Conservation (phyloP, 2,888 invertebrate species). For the Hipparchia semele region DNA sequence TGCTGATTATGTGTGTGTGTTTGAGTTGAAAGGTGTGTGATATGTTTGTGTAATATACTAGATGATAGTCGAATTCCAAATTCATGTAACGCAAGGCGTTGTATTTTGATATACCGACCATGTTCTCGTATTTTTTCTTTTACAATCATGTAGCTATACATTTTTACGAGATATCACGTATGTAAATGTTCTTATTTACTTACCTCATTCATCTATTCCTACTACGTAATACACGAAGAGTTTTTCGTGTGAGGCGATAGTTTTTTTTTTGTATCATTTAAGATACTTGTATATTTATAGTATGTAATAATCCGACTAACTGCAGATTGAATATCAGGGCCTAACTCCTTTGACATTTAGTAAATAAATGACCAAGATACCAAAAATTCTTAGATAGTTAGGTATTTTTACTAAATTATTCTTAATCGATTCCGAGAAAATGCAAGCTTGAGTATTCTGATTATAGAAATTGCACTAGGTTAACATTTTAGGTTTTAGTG, state of each 20-base stretch:
- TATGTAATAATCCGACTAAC: conserved; percentile 44
- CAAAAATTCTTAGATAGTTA: conserved; percentile 63
- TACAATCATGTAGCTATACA: conserved; percentile 34
- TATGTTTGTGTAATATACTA: conserved; percentile 42
- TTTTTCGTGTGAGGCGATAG: conserved; percentile 59
- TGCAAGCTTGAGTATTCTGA: conserved; percentile 52
- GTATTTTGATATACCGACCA: conserved; percentile 49
- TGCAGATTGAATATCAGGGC: conserved; percentile 55
- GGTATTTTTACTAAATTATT: conserved; percentile 60
- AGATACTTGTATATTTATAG: conserved; percentile 50
- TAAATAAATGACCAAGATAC: conserved; percentile 67
- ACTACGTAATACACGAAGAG: conserved; percentile 56
- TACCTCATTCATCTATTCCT: conserved; percentile 73
- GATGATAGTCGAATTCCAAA: conserved; percentile 65
- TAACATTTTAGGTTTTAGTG: conserved; percentile 45
- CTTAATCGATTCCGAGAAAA: conserved; percentile 45
- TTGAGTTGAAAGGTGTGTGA: conserved; percentile 33
- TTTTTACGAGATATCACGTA: conserved; percentile 30
- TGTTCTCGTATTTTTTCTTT: conserved; percentile 34
- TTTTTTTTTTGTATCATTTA: conserved; percentile 61
- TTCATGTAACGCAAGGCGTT: conserved; percentile 65
- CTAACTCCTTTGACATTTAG: conserved; percentile 66
- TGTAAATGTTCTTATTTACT: conserved; percentile 55
- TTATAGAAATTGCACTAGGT: conserved; percentile 49
- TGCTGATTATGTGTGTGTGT: conserved; percentile 23